Percentiles rank a stretch among this genome's conserved stretches.
Evolutionary conservation across 1,140 invertebrate genomes (phyloP).

Genomic region (Diabrotica undecimpunctata): DNA sequence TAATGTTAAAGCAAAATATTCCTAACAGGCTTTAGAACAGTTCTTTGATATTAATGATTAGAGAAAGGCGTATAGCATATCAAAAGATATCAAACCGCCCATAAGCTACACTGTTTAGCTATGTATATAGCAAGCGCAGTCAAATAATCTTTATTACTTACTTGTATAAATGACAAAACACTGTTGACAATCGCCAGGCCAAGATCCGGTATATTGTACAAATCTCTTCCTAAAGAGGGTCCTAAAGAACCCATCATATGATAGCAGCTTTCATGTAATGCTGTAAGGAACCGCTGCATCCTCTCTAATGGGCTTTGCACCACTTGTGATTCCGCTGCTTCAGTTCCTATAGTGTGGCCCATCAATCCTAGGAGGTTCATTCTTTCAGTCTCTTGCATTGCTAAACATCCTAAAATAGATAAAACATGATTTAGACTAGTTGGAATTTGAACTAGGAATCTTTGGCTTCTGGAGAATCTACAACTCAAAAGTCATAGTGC

Average conservation of each 20-base stretch:
- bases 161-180: slow-evolving; percentile 67
- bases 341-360: slow-evolving; percentile 41
- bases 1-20: too few relatives aligned
- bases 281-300: slow-evolving; percentile 76
- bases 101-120: too few relatives aligned
- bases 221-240: slow-evolving; percentile 74
- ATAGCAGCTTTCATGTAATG: slow-evolving; percentile 69
- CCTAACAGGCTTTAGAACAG: too few relatives aligned
- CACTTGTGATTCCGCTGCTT: slow-evolving; percentile 49
- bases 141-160: slow-evolving; percentile 36
- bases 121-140: background rate
- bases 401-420: slow-evolving; percentile 51
- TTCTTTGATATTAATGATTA: too few relatives aligned
- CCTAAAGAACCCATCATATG: slow-evolving; percentile 77
- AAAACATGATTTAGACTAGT: too few relatives aligned
- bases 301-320: slow-evolving; percentile 60
- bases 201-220: slow-evolving; percentile 69
- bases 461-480: too few relatives aligned
- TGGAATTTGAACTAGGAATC: too few relatives aligned
- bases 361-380: slow-evolving; percentile 61
- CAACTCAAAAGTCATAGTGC: too few relatives aligned
- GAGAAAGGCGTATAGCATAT: too few relatives aligned
- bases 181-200: slow-evolving; percentile 58
- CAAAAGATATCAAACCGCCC: too few relatives aligned
- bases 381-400: slow-evolving; percentile 68